phyloP scores from a whole-genome alignment of 2,888 invertebrate species.

The Crioceris asparagi region DNA sequence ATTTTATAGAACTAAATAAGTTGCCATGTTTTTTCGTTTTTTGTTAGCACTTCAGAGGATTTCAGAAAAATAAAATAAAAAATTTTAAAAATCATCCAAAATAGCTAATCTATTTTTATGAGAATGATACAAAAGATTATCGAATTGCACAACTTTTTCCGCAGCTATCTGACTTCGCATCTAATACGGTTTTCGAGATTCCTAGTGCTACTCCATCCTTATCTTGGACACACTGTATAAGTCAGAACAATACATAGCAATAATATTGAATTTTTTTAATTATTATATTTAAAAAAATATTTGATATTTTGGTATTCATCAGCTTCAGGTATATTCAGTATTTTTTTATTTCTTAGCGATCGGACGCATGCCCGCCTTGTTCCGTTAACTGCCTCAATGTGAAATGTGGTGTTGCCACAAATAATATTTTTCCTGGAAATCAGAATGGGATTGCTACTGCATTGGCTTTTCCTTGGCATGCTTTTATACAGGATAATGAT shows the following conservation, averaged over 20 bases:
- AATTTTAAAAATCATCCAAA: no score
- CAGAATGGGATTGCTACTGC: slow-evolving; percentile 49
- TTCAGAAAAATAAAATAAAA: no score
- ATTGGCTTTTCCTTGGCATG: slow-evolving; percentile 66
- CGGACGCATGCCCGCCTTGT: slow-evolving; percentile 12
- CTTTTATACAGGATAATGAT: slow-evolving; percentile 29
- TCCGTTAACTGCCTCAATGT: slow-evolving; percentile 14
- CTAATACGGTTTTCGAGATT: no score
- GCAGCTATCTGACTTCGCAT: no score
- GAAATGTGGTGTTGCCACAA: slow-evolving; percentile 15
- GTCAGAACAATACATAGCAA: neutral
- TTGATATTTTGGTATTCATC: neutral
- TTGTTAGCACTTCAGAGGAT: no score
- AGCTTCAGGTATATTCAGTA: neutral
- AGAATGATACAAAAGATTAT: no score
- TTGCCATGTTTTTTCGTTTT: no score
- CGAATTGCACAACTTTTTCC: no score
- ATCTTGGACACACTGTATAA: neutral
- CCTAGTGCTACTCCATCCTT: neutral
- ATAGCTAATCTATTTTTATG: no score
- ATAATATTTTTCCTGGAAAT: slow-evolving; percentile 9
- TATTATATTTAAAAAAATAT: neutral
- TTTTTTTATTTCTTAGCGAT: neutral
- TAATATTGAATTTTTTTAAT: neutral
- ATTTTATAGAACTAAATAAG: no score